Percentiles rank a stretch among this genome's conserved stretches.
Conservation (phyloP, 2,797 vertebrate genomes). For the Acanthornis magna region DNA sequence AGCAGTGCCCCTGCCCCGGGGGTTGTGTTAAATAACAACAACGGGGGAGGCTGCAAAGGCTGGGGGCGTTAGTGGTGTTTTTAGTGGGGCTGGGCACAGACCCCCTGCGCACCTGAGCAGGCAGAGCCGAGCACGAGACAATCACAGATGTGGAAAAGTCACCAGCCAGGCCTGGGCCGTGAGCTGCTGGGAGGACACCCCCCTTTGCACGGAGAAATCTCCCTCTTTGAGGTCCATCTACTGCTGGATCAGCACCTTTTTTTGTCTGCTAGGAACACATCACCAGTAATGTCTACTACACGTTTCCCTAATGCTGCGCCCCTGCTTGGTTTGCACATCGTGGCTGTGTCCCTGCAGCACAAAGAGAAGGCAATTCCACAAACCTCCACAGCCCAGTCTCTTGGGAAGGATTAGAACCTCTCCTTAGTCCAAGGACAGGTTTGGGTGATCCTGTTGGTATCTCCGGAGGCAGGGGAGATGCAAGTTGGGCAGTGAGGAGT, state of each 20-base stretch:
- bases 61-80: not conserved
- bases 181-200: not conserved
- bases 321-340: not conserved
- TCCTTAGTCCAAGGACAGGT: not conserved
- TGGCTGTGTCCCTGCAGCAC: conserved; percentile 42
- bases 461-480: not conserved
- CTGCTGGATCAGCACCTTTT: conserved; percentile 27
- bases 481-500: conserved; percentile 64
- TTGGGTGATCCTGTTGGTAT: not conserved
- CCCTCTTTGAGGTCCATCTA: conserved; percentile 5
- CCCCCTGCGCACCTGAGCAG: not conserved
- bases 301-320: not conserved
- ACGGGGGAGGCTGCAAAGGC: not conserved
- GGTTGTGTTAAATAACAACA: not conserved
- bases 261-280: not conserved
- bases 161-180: not conserved
- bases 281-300: not conserved
- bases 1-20: conserved; percentile 1
- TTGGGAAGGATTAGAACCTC: not conserved
- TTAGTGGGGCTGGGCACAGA: not conserved
- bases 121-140: not conserved
- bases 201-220: not conserved
- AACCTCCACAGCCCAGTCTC: conserved; percentile 28
- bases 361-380: conserved; percentile 39
- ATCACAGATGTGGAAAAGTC: not conserved